Conservation (phyloP, 2,888 invertebrate genomes). For the Dorcus parallelipipedus region DNA sequence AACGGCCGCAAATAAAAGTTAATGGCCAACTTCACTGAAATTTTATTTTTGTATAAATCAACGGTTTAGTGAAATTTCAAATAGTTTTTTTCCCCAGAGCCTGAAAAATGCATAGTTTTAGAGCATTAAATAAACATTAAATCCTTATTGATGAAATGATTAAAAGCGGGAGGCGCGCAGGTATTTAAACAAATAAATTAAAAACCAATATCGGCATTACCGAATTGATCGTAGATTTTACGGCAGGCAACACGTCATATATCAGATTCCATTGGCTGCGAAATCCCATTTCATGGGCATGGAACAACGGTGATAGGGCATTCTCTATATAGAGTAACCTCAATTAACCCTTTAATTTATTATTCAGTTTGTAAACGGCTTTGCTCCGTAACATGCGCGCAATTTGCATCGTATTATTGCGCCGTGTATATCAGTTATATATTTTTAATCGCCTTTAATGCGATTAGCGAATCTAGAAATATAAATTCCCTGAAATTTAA, state of each 20-base stretch:
- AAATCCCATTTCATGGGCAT: conserved; percentile 23
- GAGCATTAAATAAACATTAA: neutral
- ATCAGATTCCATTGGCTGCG: conserved; percentile 8
- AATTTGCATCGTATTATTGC: conserved; percentile 32
- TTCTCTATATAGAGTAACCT: conserved; percentile 22
- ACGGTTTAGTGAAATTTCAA: too few relatives aligned
- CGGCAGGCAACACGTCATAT: conserved; percentile 8
- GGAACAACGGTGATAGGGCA: conserved; percentile 23
- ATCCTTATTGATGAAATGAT: neutral
- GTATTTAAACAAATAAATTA: conserved; percentile 8
- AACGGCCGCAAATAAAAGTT: too few relatives aligned
- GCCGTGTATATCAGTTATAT: conserved; percentile 24
- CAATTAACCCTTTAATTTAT: conserved; percentile 37
- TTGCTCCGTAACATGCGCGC: conserved; percentile 29
- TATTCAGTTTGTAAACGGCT: conserved; percentile 34
- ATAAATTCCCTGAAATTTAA: neutral
- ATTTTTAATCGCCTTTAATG: conserved; percentile 24
- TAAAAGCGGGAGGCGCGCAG: neutral
- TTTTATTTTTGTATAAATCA: too few relatives aligned
- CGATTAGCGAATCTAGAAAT: conserved; percentile 17
- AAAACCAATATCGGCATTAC: conserved; percentile 11
- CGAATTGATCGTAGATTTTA: conserved; percentile 5
- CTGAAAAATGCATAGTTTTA: too few relatives aligned
- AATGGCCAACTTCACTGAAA: too few relatives aligned
- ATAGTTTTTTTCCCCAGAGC: too few relatives aligned